Evolutionary conservation across 2,113 vertebrate genomes (phyloP).

Genomic region (Aplodontia rufa): DNA sequence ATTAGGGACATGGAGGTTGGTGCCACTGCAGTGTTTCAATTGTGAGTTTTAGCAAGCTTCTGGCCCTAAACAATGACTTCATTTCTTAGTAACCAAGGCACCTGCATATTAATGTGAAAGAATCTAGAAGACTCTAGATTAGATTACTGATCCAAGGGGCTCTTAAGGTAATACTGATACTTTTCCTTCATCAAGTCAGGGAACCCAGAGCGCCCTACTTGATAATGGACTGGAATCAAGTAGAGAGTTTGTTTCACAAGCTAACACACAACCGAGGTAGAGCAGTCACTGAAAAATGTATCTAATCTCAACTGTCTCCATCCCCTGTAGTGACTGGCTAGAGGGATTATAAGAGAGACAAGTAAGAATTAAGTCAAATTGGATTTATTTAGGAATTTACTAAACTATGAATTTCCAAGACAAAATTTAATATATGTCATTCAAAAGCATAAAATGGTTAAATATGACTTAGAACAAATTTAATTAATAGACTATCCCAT

Average conservation of each 20-base stretch:
- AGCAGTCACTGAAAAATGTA: neutral
- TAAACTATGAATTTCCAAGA: neutral
- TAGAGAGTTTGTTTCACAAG: neutral
- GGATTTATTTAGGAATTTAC: conserved; percentile 29
- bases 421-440: conserved; percentile 30
- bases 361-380: neutral
- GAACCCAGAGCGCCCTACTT: neutral
- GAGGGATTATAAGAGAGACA: neutral
- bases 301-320: neutral
- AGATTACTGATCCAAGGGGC: neutral
- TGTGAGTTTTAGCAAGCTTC: neutral
- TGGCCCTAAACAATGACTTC: neutral
- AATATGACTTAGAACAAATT: neutral
- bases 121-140: neutral
- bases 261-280: neutral
- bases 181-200: neutral
- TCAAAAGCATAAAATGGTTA: neutral
- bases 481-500: neutral
- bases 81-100: neutral
- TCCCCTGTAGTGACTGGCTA: neutral
- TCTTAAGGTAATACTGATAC: neutral
- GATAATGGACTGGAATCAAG: neutral
- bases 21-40: neutral
- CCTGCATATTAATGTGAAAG: neutral
- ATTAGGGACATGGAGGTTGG: neutral